A percentile compares a stretch with the other conserved stretches of the same genome.
phyloP scores from a whole-genome alignment of 2,797 vertebrate genomes.

The Poliocrania exsul region DNA sequence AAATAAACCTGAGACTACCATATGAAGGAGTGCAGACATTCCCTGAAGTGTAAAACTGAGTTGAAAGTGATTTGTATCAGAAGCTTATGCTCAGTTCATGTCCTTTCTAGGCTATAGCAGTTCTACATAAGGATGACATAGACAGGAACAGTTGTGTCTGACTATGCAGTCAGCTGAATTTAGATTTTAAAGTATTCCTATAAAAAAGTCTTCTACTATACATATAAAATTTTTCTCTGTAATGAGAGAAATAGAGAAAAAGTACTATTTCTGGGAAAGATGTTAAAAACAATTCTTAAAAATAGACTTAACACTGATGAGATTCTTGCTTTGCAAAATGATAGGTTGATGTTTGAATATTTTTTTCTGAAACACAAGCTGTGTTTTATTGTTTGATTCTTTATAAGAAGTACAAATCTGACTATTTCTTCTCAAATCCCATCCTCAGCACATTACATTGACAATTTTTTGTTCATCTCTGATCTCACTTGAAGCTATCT shows the following conservation, averaged over 20 bases:
- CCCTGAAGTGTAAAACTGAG: not conserved
- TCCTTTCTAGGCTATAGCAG: not conserved
- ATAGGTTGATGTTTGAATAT: rapidly evolving
- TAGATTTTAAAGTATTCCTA: not conserved
- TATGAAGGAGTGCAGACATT: not conserved
- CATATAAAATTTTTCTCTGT: not conserved
- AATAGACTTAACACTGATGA: not conserved
- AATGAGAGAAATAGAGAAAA: not conserved
- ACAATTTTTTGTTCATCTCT: not conserved
- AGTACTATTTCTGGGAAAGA: not conserved
- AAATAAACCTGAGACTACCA: not conserved
- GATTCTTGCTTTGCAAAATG: not conserved
- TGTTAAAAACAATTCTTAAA: not conserved
- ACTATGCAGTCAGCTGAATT: not conserved
- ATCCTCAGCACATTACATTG: rapidly evolving
- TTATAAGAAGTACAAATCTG: not conserved
- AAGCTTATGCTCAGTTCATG: not conserved
- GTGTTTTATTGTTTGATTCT: not conserved
- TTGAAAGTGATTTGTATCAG: not conserved
- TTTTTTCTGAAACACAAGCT: not conserved
- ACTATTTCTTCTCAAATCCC: not conserved
- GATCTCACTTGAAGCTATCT: not conserved
- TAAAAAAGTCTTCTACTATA: not conserved
- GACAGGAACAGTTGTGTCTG: not conserved
- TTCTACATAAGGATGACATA: not conserved